Evolutionary conservation across 2,797 vertebrate species (phyloP), one percentile per base, ranked within the genome.

Genomic region (Taeniopygia guttata): DNA sequence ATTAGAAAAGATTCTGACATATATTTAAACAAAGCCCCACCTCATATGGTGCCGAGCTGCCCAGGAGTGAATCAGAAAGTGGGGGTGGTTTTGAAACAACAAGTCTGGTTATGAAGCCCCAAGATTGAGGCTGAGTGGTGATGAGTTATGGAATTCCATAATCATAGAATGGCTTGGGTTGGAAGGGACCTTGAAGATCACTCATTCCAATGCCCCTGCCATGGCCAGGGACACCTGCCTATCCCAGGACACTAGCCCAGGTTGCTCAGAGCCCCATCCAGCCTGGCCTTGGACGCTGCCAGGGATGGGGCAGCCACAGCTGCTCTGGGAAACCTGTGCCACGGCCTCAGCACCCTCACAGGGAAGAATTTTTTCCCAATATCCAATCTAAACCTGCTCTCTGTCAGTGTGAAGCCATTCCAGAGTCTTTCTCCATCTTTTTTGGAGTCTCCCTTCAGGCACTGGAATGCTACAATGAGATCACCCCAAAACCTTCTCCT

Each of bases 211-310:
- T 0, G 1, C 10, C 8, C 11, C 36, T 78, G 26, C 27, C 10
- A 11, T 13, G 20, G 25, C 7, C 38, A 80, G n/a, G 11, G 52
- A 66, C 14, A 80, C n/a, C n/a, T n/a, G n/a, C n/a, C n/a, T n/a
- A n/a, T n/a, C n/a, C n/a, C n/a, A n/a, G n/a, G n/a, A n/a, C 23
- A 29, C n/a, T 21, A 5, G 0, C 11, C n/a, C 68, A 80, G 52
- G 1, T 7, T 46, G 25, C 46, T 66, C 40, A 0, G 0, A 54
- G 22, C 26, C 9, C 10, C 29, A 13, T 48, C 40, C 21, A 42
- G 0, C 26, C 26, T 60, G 62, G 12, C 17, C 68, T 66, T 0
- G 45, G 0, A 25, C n/a, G 13, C n/a, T 58, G 0, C 20, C 67
- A 73, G 14, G 20, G n/a, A 30, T 52, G 38, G 25, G 16, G 4